Percentiles rank a stretch among this genome's conserved stretches.
These are phyloP conservation scores for Drosophila busckii DNA, from an alignment of 1,140 invertebrate species.

Conservation along the genomic window DNA sequence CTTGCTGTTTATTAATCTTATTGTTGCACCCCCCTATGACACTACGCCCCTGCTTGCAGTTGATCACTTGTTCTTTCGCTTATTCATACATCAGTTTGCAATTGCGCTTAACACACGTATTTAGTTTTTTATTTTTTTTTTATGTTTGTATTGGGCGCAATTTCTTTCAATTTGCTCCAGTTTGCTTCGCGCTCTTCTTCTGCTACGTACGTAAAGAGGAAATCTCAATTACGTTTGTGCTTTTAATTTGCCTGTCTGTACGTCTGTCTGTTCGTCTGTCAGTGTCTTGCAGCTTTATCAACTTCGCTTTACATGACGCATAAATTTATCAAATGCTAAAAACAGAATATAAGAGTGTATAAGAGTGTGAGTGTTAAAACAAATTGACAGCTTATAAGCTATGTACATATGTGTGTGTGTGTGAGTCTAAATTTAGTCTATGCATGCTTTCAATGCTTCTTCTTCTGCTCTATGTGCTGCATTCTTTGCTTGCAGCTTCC, in stretches of 20 bases:
- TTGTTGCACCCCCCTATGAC: no score
- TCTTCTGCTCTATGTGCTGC: neutral
- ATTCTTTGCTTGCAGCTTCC: conserved; percentile 27
- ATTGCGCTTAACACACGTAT: conserved; percentile 21
- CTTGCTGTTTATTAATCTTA: neutral
- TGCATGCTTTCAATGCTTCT: conserved; percentile 19
- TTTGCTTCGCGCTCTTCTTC: conserved; percentile 22
- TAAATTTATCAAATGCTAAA: conserved; percentile 36
- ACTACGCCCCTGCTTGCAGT: no score
- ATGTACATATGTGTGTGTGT: conserved; percentile 1
- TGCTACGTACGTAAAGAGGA: conserved; percentile 45
- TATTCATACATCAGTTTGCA: conserved; percentile 23
- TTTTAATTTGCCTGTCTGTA: conserved; percentile 42
- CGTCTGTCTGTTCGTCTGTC: neutral
- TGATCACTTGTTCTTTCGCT: conserved; percentile 3
- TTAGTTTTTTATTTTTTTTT: conserved; percentile 21
- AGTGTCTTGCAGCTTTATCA: neutral
- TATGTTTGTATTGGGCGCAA: conserved; percentile 40
- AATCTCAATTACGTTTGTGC: conserved; percentile 64
- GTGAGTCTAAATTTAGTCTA: conserved; percentile 4
- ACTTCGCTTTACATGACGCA: conserved; percentile 16
- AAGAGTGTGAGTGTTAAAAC: conserved; percentile 4
- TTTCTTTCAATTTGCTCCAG: conserved; percentile 67
- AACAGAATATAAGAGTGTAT: conserved; percentile 1
- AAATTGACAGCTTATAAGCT: conserved; percentile 28